Evolutionary conservation across 2,888 invertebrate genomes (phyloP).

Genomic region (Phasia obesa): DNA sequence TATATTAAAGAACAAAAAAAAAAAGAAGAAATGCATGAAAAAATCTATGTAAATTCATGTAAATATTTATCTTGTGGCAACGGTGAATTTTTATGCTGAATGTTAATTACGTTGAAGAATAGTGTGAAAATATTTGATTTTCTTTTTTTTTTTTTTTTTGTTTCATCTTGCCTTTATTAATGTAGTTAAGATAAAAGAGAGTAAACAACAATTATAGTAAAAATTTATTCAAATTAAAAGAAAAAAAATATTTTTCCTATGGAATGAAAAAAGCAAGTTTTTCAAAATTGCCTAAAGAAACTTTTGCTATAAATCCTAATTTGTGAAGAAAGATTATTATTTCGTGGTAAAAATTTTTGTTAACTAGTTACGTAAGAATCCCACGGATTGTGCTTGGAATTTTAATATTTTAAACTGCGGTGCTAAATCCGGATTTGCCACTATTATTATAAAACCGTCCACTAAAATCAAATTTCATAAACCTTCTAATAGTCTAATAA

Average conservation of each 20-base stretch:
- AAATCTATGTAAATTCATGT: constrained; percentile 50
- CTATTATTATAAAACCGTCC: background rate
- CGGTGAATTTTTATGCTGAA: constrained; percentile 56
- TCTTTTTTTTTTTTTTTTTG: background rate
- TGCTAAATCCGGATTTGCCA: too few relatives aligned
- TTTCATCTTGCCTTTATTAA: constrained; percentile 24
- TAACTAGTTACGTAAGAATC: too few relatives aligned
- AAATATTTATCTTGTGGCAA: constrained; percentile 63
- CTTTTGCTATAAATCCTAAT: too few relatives aligned
- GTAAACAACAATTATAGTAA: constrained; percentile 16
- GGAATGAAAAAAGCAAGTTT: too few relatives aligned
- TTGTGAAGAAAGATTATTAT: too few relatives aligned
- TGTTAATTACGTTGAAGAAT: constrained; percentile 61
- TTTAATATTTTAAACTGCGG: too few relatives aligned
- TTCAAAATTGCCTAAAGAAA: too few relatives aligned
- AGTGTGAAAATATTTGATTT: constrained; percentile 56
- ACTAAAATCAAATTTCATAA: background rate
- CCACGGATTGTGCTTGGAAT: too few relatives aligned
- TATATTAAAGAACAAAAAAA: background rate
- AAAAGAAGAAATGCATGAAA: background rate
- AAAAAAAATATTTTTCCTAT: too few relatives aligned
- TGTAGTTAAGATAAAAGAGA: constrained; percentile 22
- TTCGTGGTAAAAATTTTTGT: too few relatives aligned
- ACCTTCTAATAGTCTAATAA: background rate
- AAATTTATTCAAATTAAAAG: too few relatives aligned